Evolutionary conservation across 2,888 invertebrate species (phyloP).

Genomic region (Apotomis betuletana): DNA sequence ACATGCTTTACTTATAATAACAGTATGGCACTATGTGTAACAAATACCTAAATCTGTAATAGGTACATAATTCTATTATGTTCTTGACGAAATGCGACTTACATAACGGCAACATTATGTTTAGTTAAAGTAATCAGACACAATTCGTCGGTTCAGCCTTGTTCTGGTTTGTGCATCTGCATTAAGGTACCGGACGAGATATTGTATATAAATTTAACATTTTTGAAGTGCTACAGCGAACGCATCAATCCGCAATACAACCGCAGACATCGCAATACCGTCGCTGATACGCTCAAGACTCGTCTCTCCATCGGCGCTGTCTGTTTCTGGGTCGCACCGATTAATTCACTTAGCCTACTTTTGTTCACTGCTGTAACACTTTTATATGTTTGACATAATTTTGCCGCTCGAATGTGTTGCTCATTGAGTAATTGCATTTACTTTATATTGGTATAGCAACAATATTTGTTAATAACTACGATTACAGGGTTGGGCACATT

Average conservation of each 20-base stretch:
- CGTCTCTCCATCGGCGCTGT: slow-evolving; percentile 57
- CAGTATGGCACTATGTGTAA: background rate
- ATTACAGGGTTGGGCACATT: no score
- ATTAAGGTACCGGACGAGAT: slow-evolving; percentile 27
- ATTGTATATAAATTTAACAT: slow-evolving; percentile 31
- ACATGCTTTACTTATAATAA: no score
- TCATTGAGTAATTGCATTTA: slow-evolving; percentile 53
- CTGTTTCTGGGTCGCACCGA: slow-evolving; percentile 79
- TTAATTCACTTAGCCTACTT: slow-evolving; percentile 81
- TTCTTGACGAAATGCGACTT: slow-evolving; percentile 4
- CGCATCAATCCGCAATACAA: slow-evolving; percentile 32
- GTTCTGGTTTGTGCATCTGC: slow-evolving; percentile 34
- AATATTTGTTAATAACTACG: slow-evolving; percentile 1
- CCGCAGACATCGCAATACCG: slow-evolving; percentile 34
- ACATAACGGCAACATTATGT: background rate
- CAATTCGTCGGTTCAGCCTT: slow-evolving; percentile 28
- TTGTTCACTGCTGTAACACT: slow-evolving; percentile 76
- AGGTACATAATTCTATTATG: slow-evolving; percentile 1
- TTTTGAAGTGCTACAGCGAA: slow-evolving; percentile 32
- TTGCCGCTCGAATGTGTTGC: slow-evolving; percentile 62
- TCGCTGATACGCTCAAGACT: slow-evolving; percentile 48
- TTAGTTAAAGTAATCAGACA: slow-evolving; percentile 4
- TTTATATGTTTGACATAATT: slow-evolving; percentile 75
- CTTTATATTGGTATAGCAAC: slow-evolving; percentile 46
- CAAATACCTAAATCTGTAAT: slow-evolving; percentile 1